These are phyloP conservation scores for Podocnemis expansa DNA, from an alignment of 2,113 vertebrate genomes.

Conservation along the genomic window DNA sequence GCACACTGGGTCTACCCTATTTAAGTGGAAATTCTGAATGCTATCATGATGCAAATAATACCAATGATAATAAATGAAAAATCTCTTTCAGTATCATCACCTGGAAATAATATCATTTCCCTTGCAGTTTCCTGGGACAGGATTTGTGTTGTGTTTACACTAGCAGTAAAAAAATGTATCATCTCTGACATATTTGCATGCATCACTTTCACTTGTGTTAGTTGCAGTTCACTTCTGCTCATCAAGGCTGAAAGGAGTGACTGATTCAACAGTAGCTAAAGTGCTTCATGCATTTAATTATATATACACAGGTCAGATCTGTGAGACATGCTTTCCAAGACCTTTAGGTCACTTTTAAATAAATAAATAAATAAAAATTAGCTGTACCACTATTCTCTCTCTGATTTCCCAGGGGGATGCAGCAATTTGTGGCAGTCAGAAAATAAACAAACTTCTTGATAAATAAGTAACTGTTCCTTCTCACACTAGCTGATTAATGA, in stretches of 20 bases:
- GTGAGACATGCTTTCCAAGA: neutral
- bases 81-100: neutral
- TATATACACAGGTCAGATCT: neutral
- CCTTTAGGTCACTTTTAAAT: accelerated
- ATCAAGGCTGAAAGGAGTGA: neutral
- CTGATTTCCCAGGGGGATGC: constrained; percentile 10
- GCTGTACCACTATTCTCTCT: neutral
- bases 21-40: neutral
- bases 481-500: constrained; percentile 12
- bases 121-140: neutral
- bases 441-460: constrained; percentile 41
- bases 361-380: neutral
- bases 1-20: neutral
- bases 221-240: neutral
- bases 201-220: neutral
- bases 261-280: neutral
- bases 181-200: neutral
- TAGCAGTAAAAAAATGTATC: neutral
- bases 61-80: neutral
- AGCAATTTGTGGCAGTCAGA: neutral
- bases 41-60: neutral
- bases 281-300: constrained; percentile 6
- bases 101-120: neutral
- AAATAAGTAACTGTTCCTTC: neutral
- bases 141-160: neutral